phyloP scores from a whole-genome alignment of 1,140 invertebrate genomes.

The Drosophila kepulauana region DNA sequence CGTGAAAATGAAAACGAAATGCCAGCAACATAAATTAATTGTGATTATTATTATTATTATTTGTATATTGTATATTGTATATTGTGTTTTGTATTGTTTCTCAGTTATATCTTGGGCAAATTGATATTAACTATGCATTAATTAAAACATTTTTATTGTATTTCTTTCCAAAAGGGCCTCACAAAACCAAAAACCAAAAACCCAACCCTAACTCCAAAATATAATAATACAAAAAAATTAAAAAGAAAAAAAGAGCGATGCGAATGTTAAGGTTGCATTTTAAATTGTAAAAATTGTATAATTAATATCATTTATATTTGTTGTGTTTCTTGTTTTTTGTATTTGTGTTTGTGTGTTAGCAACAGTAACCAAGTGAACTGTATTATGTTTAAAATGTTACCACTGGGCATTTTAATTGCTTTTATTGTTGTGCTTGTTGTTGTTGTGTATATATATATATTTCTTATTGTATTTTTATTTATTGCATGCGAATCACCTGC shows the following conservation, averaged over 20 bases:
- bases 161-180: slow-evolving; percentile 24
- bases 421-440: slow-evolving; percentile 3
- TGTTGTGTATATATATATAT: neutral
- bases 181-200: slow-evolving; percentile 3
- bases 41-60: slow-evolving; percentile 69
- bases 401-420: slow-evolving; percentile 32
- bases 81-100: slow-evolving; percentile 40
- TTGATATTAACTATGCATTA: slow-evolving; percentile 63
- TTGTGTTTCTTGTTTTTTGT: neutral
- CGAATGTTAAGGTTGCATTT: slow-evolving; percentile 37
- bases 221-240: neutral
- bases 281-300: slow-evolving; percentile 16
- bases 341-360: neutral
- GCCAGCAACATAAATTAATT: slow-evolving; percentile 80
- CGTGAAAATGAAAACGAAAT: slow-evolving; percentile 80
- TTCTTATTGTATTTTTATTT: slow-evolving; percentile 34
- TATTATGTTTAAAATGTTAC: slow-evolving; percentile 35
- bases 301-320: slow-evolving; percentile 14
- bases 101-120: slow-evolving; percentile 37
- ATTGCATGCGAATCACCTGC: slow-evolving; percentile 36
- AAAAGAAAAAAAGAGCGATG: neutral
- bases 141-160: slow-evolving; percentile 53
- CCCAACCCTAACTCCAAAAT: neutral
- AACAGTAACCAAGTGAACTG: slow-evolving; percentile 8
- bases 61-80: slow-evolving; percentile 54